phyloP scores from a whole-genome alignment of 2,888 invertebrate genomes.

The Epirrhoe tristata region DNA sequence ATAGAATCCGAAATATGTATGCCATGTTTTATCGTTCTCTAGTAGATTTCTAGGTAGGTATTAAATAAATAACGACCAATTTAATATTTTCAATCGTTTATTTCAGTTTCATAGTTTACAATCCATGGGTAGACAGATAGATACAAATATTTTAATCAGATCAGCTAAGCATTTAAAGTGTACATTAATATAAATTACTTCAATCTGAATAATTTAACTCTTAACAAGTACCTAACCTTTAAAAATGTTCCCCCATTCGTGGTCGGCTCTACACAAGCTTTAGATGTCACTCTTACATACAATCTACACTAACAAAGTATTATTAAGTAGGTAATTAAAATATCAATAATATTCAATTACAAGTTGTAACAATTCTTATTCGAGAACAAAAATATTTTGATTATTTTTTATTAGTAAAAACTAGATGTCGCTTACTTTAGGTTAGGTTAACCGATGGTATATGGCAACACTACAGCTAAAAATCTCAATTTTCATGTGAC shows the following conservation, averaged over 20 bases:
- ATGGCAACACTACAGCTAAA: slow-evolving; percentile 67
- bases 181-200: slow-evolving; percentile 80
- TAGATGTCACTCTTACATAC: slow-evolving; percentile 71
- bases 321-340: slow-evolving; percentile 67
- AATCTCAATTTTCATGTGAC: slow-evolving; percentile 62
- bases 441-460: slow-evolving; percentile 73
- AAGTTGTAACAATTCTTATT: slow-evolving; percentile 74
- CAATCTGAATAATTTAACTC: slow-evolving; percentile 82
- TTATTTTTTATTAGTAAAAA: slow-evolving; percentile 78
- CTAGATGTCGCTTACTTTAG: slow-evolving; percentile 73
- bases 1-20: no score
- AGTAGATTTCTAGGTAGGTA: neutral
- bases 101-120: slow-evolving; percentile 82
- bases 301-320: slow-evolving; percentile 64
- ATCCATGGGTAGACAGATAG: slow-evolving; percentile 81
- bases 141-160: slow-evolving; percentile 74
- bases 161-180: slow-evolving; percentile 81
- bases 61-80: slow-evolving; percentile 73
- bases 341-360: slow-evolving; percentile 79
- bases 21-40: no score
- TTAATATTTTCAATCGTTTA: slow-evolving; percentile 76
- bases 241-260: slow-evolving; percentile 78
- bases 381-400: slow-evolving; percentile 80
- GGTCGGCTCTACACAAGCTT: slow-evolving; percentile 65
- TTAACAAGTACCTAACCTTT: slow-evolving; percentile 79